Evolutionary conservation across 2,797 vertebrate species (phyloP), one percentile per base, ranked within the genome.

Genomic region (Tenualosa thibaudeaui): DNA sequence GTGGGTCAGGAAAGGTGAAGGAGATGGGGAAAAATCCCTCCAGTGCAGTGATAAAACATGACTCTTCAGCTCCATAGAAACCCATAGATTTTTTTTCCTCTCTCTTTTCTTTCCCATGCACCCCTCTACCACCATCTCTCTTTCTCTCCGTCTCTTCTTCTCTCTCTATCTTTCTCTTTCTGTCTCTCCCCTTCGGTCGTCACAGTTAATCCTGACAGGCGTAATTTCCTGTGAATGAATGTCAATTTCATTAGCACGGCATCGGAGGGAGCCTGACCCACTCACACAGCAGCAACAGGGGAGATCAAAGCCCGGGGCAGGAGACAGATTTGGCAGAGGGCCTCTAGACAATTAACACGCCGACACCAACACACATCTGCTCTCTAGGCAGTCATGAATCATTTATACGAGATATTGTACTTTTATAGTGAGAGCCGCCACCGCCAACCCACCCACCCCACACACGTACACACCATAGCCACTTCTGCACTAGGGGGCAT

Each of bases 171-270:
- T 17, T 13, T 71, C 26, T 71, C 26, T 40, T 12, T 15, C 2
- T 71, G 22, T 37, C 65, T 71, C 71, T 40, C 71, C 40, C 37
- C 71, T 46, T 13, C 8, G 40, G 71, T 46, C 71, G 37, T 78
- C 71, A 78, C 71, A 22, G 71, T 78, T 78, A 78, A 78, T 78
- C 71, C 71, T 78, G 71, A 78, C 71, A 78, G 71, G 71, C 37
- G 71, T 78, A 3, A 37, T 49, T 49, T 43, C 85, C 37, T 43
- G 19, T 85, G 82, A 83, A 87, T 60, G 37, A 82, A 86, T 56
- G 84, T 84, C 86, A 87, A 85, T 85, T 86, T 88, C 60, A 88
- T 90, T 85, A 85, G 85, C 50, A 56, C 40, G 8, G 78, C 90
- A 84, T 84, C 85, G 83, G 81, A 58, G 46, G 82, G 37, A 17